These are phyloP conservation scores for Epinephelus cyanopodus DNA, from an alignment of 2,113 vertebrate species.

Conservation along the genomic window DNA sequence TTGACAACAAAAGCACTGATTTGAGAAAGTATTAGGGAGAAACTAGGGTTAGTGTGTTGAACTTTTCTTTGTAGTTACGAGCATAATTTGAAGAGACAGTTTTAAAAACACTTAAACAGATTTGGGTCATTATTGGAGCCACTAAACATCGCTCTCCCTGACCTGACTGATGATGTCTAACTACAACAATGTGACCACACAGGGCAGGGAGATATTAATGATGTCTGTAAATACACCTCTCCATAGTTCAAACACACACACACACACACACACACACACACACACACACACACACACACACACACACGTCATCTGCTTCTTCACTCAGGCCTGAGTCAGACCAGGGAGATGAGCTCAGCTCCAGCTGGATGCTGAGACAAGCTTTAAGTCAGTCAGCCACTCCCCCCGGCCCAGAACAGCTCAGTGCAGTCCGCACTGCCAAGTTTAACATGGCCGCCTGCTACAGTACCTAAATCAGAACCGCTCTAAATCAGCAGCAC, in stretches of 20 bases:
- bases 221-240: slow-evolving; percentile 69
- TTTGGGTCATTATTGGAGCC: slow-evolving; percentile 54
- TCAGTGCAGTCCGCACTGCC: slow-evolving; percentile 28
- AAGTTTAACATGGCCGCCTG: slow-evolving; percentile 62
- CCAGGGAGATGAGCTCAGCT: slow-evolving; percentile 69
- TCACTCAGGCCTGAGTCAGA: slow-evolving; percentile 73
- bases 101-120: slow-evolving; percentile 56
- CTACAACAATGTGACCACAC: slow-evolving; percentile 64
- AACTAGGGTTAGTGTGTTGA: not conserved
- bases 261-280: slow-evolving; percentile 44
- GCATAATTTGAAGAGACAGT: slow-evolving; percentile 45
- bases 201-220: slow-evolving; percentile 61
- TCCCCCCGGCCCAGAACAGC: slow-evolving; percentile 34
- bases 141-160: slow-evolving; percentile 49
- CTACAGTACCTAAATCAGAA: slow-evolving; percentile 59
- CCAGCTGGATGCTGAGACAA: slow-evolving; percentile 77
- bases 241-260: slow-evolving; percentile 10
- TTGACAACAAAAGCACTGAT: not conserved
- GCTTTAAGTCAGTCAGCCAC: slow-evolving; percentile 74
- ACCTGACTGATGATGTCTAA: slow-evolving; percentile 63
- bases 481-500: slow-evolving; percentile 61
- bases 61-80: slow-evolving; percentile 14
- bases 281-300: slow-evolving; percentile 46
- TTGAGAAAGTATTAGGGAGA: not conserved
- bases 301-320: slow-evolving; percentile 77